Percentiles rank a stretch among this genome's conserved stretches.
Conservation (phyloP, 1,140 invertebrate species). For the Pseudobourletiella spinata region DNA sequence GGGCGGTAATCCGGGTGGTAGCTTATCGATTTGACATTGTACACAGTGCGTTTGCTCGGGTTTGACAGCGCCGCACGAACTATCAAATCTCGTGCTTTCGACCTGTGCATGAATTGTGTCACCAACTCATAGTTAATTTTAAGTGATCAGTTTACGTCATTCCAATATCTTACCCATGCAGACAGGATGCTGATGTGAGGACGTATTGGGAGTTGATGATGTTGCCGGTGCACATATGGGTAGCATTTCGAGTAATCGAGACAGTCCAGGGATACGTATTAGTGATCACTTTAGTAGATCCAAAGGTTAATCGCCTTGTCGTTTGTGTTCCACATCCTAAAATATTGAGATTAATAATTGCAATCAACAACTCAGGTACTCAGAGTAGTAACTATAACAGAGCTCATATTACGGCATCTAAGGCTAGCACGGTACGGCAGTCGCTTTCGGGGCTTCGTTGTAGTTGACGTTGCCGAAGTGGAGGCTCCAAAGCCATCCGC, state of each 20-base stretch:
- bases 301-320: neutral
- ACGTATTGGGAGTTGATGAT: slow-evolving; percentile 1
- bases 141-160: too few species aligned
- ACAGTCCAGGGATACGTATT: neutral
- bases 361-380: too few species aligned
- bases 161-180: slow-evolving; percentile 4
- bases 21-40: too few species aligned
- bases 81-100: too few species aligned
- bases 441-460: neutral
- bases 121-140: too few species aligned
- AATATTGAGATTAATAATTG: too few species aligned
- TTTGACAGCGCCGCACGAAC: too few species aligned
- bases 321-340: neutral
- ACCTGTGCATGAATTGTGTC: too few species aligned
- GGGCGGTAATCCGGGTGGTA: neutral
- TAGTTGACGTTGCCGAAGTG: too few species aligned
- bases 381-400: too few species aligned
- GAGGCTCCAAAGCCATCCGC: too few species aligned
- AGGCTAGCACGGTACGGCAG: neutral
- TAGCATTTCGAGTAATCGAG: neutral
- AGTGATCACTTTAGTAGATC: neutral
- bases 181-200: neutral
- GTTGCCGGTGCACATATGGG: neutral
- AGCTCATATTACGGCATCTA: neutral
- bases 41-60: too few species aligned